Percentiles rank a stretch among this genome's conserved stretches.
Conservation (phyloP, 2,797 vertebrate species). For the Picus viridis region DNA sequence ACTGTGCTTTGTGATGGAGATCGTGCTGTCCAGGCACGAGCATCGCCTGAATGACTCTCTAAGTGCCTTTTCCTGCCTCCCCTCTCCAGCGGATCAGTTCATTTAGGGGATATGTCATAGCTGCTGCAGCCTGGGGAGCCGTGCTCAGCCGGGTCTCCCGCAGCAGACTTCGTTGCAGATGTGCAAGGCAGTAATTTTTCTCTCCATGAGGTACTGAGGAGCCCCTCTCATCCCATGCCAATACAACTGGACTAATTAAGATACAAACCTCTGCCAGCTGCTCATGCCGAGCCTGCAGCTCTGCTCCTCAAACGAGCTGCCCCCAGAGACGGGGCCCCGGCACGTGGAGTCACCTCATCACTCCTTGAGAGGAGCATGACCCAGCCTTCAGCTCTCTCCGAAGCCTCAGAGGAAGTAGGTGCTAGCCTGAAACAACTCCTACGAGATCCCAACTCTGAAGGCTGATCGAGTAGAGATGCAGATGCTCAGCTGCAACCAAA, state of each 20-base stretch:
- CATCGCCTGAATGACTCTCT: slow-evolving; percentile 11
- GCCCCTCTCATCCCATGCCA: slow-evolving; percentile 59
- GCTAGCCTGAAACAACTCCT: background rate
- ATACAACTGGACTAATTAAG: slow-evolving; percentile 64
- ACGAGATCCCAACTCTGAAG: background rate
- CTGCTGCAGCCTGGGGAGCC: background rate
- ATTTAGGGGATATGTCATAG: slow-evolving; percentile 10
- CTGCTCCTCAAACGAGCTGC: background rate
- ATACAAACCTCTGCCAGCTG: slow-evolving; percentile 16
- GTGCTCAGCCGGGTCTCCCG: background rate
- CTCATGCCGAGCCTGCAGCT: background rate
- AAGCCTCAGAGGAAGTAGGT: background rate
- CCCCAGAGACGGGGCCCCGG: background rate
- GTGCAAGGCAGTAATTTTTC: slow-evolving; percentile 33
- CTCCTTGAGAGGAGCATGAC: background rate
- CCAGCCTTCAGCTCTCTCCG: background rate
- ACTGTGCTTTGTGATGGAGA: background rate
- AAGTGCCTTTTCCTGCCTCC: slow-evolving; percentile 65
- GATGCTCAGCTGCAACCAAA: background rate
- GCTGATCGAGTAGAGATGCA: background rate
- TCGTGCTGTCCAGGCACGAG: background rate
- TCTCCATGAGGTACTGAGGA: slow-evolving; percentile 34
- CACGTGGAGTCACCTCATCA: background rate
- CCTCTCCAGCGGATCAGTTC: slow-evolving; percentile 32
- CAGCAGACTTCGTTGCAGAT: slow-evolving; percentile 34